Evolutionary conservation across 1,140 invertebrate species (phyloP).

Genomic region (Eurosta solidaginis): DNA sequence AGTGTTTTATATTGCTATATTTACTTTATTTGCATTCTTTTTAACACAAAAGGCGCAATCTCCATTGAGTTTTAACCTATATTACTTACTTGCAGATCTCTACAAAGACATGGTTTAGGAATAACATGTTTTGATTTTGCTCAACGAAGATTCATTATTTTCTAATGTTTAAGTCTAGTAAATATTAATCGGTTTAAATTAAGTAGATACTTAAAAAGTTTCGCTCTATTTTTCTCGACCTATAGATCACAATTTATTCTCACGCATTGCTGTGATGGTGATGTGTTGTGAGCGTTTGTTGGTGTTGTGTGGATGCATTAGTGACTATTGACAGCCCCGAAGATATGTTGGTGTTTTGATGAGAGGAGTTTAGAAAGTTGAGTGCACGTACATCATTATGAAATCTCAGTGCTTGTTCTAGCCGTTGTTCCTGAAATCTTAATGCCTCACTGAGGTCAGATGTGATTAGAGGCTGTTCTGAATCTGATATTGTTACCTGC

Average conservation of each 20-base stretch:
- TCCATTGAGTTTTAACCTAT: too few species aligned
- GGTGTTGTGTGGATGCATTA: conserved; percentile 62
- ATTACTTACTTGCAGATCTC: too few species aligned
- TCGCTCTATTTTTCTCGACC: too few species aligned
- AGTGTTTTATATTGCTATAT: too few species aligned
- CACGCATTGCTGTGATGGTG: conserved; percentile 62
- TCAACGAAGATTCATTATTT: too few species aligned
- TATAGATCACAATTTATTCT: conserved; percentile 66
- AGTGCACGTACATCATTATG: conserved; percentile 64
- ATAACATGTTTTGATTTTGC: too few species aligned
- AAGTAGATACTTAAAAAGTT: too few species aligned
- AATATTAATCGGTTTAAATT: too few species aligned
- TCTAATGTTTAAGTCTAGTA: too few species aligned
- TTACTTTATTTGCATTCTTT: too few species aligned
- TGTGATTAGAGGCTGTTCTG: conserved; percentile 44
- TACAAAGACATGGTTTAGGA: too few species aligned
- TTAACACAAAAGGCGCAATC: too few species aligned
- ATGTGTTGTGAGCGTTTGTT: conserved; percentile 40
- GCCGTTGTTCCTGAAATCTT: conserved; percentile 76
- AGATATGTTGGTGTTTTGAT: neutral
- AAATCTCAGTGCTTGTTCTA: conserved; percentile 80
- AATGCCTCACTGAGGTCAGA: conserved; percentile 71
- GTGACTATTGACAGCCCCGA: conserved; percentile 65
- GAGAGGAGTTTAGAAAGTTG: conserved; percentile 32
- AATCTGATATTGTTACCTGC: conserved; percentile 58